Evolutionary conservation across 2,888 invertebrate genomes (phyloP), one percentile per base, ranked within the genome.

Genomic region (Scaptodrosophila latifasciaeformis): DNA sequence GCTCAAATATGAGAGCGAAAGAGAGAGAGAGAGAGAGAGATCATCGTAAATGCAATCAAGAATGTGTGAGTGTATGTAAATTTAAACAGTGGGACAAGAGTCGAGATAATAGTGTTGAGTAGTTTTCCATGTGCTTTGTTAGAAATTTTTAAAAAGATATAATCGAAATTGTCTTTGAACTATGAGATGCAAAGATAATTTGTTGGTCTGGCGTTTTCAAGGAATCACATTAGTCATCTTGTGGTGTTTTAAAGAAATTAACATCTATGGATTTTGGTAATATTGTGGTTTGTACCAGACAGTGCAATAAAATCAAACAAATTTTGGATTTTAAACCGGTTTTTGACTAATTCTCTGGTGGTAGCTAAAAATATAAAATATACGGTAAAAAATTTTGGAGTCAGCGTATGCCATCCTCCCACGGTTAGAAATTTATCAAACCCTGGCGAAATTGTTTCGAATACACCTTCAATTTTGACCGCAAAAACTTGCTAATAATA

Each of bases 361-460:
- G n/a, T n/a, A n/a, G n/a, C n/a, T n/a, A n/a, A n/a, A n/a, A n/a
- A n/a, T n/a, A n/a, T n/a, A n/a, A n/a, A n/a, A n/a, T n/a, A n/a
- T n/a, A 27, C 27, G 27, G 9, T 6, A 27, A 27, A 6, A 9
- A 27, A 9, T 18, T 43, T 17, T 19, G 17, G 29, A n/a, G 27
- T 35, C 34, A 46, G 49, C 27, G 51, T 51, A 42, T 44, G 31
- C 30, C 4, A 3, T 7, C 54, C 75, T 51, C 75, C 75, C 75
- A 70, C 75, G 68, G 66, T 48, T 45, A 45, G 50, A 56, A 50
- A 43, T 57, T 49, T 49, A 57, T 71, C 75, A 75, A 71, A 71
- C 71, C 37, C 43, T 35, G 40, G 30, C 10, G 13, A 24, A 3
- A 5, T 24, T n/a, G n/a, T n/a, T 29, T 55, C 49, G 42, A 64